Percentiles rank a stretch among this genome's conserved stretches.
Conservation (phyloP, 2,797 vertebrate genomes). For the Graptemys geographica region DNA sequence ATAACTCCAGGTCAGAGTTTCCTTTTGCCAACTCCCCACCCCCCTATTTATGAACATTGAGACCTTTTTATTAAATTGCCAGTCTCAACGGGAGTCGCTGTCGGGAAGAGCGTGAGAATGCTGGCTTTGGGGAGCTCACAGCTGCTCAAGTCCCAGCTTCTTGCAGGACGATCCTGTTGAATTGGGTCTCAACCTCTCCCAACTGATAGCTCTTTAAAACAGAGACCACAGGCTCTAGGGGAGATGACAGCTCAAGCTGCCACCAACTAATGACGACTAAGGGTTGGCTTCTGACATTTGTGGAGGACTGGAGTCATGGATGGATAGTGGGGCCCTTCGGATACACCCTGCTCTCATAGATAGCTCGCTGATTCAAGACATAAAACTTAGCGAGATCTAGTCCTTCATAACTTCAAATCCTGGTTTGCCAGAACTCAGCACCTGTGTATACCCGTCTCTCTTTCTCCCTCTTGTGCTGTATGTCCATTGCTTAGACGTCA, state of each 20-base stretch:
- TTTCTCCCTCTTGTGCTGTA: neutral
- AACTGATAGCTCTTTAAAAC: neutral
- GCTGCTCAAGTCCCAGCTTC: neutral
- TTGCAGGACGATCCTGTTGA: neutral
- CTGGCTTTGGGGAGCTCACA: neutral
- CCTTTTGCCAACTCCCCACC: neutral
- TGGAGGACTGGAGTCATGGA: neutral
- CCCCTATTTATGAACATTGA: neutral
- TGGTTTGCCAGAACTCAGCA: neutral
- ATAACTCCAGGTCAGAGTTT: neutral
- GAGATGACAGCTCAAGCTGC: neutral
- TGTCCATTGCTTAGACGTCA: neutral
- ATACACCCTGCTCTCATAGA: neutral
- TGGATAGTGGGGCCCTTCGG: neutral
- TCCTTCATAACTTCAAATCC: neutral
- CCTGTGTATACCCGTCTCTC: neutral
- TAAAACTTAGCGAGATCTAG: neutral
- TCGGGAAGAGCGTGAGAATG: neutral
- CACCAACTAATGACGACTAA: neutral
- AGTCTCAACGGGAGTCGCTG: neutral
- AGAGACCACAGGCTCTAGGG: accelerated
- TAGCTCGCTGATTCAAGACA: neutral
- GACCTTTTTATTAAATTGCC: neutral
- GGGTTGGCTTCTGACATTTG: neutral
- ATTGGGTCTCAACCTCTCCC: neutral